These are phyloP conservation scores for Coptodon bakossiorum DNA, from an alignment of 2,113 vertebrate genomes.

Conservation along the genomic window DNA sequence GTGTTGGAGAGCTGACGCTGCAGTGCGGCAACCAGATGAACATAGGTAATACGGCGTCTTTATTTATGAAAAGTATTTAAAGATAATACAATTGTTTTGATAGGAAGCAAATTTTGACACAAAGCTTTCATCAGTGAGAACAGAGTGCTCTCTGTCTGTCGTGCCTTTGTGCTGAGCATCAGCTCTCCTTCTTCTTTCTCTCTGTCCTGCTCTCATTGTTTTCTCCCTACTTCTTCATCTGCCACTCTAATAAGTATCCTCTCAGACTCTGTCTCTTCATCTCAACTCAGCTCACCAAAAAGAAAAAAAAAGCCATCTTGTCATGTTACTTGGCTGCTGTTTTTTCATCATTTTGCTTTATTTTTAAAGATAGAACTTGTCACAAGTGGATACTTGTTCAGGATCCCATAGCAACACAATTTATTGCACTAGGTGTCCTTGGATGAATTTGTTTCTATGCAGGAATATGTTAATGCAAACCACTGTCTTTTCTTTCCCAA, in stretches of 20 bases:
- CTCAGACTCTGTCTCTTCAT: not conserved
- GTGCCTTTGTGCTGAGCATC: not conserved
- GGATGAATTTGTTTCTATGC: not conserved
- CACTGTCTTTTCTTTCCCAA: not conserved
- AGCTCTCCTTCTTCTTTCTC: not conserved
- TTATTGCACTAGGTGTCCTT: not conserved
- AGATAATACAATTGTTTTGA: not conserved
- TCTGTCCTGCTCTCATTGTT: not conserved
- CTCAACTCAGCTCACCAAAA: not conserved
- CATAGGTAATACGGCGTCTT: not conserved
- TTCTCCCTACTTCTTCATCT: not conserved
- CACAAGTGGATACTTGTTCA: not conserved
- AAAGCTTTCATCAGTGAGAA: conserved; percentile 39
- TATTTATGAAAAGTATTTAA: conserved; percentile 12
- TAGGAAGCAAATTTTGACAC: conserved; percentile 16
- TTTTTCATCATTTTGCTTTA: not conserved
- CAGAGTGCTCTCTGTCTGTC: not conserved
- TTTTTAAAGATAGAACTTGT: not conserved
- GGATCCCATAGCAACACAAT: not conserved
- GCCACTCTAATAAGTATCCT: not conserved
- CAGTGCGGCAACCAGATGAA: not conserved
- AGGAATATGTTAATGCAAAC: not conserved
- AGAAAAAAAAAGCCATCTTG: not conserved
- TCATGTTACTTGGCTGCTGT: not conserved
- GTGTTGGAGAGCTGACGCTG: not conserved